Percentiles rank a stretch among this genome's conserved stretches.
These are phyloP conservation scores for Rhinogobio ventralis DNA, from an alignment of 2,797 vertebrate genomes.

Conservation along the genomic window DNA sequence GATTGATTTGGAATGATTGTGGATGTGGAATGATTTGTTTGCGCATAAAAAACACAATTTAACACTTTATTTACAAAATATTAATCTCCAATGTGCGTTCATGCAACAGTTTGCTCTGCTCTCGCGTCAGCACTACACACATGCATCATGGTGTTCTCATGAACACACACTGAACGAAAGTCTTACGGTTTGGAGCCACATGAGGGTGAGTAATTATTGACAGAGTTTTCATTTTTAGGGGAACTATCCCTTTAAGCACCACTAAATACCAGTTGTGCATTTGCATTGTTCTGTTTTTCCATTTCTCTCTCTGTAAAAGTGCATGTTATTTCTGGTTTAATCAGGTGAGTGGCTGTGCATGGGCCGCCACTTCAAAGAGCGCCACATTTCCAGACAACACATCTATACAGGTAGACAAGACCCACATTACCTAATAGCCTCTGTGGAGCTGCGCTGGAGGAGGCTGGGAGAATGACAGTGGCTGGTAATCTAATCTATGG, in stretches of 20 bases:
- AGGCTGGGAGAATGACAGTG: constrained; percentile 42
- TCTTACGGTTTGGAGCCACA: no score
- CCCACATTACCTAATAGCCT: constrained; percentile 59
- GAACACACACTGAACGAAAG: no score
- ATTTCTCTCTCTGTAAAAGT: background rate
- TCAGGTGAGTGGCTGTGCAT: constrained; percentile 52
- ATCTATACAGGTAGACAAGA: constrained; percentile 45
- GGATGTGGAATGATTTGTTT: no score
- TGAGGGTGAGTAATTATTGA: background rate
- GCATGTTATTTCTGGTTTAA: constrained; percentile 41
- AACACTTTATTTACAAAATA: no score
- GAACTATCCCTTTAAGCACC: background rate
- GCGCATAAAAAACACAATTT: no score
- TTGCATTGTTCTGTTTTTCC: background rate
- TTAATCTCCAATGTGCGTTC: no score
- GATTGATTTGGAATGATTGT: no score
- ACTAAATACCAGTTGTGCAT: background rate
- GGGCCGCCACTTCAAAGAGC: constrained; percentile 47
- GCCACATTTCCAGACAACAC: constrained; percentile 20
- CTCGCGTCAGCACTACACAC: no score
- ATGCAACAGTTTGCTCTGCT: no score
- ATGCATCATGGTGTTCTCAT: no score
- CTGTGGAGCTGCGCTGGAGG: constrained; percentile 14
- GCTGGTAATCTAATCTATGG: constrained; percentile 75
- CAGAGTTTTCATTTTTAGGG: background rate